phyloP scores from a whole-genome alignment of 2,797 vertebrate genomes.

The Calcarius lapponicus region DNA sequence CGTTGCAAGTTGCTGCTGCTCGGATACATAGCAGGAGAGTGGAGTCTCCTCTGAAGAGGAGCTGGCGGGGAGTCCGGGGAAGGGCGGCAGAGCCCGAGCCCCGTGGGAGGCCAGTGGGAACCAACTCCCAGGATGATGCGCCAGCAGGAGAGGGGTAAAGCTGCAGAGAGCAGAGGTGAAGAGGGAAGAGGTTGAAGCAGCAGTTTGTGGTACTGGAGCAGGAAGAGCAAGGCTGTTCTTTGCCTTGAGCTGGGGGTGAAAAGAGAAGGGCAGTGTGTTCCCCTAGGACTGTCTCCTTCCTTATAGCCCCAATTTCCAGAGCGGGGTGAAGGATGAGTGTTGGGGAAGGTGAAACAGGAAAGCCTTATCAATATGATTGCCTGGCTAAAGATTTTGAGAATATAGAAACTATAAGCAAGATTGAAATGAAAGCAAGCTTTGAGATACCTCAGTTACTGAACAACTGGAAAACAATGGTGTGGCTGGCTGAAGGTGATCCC shows the following conservation, averaged over 20 bases:
- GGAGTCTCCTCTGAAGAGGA: constrained; percentile 31
- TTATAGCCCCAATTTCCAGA: not conserved
- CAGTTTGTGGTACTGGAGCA: not conserved
- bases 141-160: not conserved
- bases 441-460: no score
- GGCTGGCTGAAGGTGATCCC: no score
- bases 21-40: not conserved
- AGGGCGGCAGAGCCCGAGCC: not conserved
- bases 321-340: rapidly evolving
- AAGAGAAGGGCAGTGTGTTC: rapidly evolving
- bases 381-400: no score
- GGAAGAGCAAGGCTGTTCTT: not conserved
- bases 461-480: no score
- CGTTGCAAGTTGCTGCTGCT: constrained; percentile 31
- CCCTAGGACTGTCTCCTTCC: not conserved
- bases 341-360: no score
- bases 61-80: not conserved
- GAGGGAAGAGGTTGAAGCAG: not conserved
- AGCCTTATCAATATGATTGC: no score
- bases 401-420: no score
- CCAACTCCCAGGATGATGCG: not conserved
- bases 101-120: not conserved
- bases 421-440: no score
- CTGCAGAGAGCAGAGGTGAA: rapidly evolving
- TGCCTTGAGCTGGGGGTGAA: not conserved